Percentiles rank a stretch among this genome's conserved stretches.
These are phyloP conservation scores for Onychostruthus taczanowskii DNA, from an alignment of 2,113 vertebrate genomes.

Conservation along the genomic window DNA sequence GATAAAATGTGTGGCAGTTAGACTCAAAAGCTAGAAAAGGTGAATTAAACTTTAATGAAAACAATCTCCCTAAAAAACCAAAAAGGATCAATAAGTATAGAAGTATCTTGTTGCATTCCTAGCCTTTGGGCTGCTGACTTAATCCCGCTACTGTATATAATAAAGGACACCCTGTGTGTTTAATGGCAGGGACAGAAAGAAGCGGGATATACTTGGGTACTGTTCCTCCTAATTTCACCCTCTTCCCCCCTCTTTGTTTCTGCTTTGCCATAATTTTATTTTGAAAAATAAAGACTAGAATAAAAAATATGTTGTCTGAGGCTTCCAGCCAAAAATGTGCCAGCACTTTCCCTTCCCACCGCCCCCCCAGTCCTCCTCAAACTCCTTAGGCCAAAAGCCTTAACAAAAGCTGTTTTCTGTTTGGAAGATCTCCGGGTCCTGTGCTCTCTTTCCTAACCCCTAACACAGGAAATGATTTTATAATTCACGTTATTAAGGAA, in stretches of 20 bases:
- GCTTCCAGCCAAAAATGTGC: constrained; percentile 57
- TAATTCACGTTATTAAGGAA: constrained; percentile 41
- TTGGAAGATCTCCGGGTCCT: constrained; percentile 47
- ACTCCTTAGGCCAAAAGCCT: constrained; percentile 57
- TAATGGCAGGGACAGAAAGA: background rate
- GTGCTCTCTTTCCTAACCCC: constrained; percentile 30
- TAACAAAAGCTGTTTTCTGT: constrained; percentile 65
- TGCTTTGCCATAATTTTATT: constrained; percentile 58
- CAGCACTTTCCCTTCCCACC: constrained; percentile 28
- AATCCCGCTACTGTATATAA: constrained; percentile 54
- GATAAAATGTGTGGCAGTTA: constrained; percentile 79
- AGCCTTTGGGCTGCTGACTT: constrained; percentile 31
- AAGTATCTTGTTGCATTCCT: constrained; percentile 66
- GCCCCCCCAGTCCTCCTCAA: background rate
- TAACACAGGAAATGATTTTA: constrained; percentile 64
- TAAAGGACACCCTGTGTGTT: constrained; percentile 35
- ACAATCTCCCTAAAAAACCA: constrained; percentile 60
- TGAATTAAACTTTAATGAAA: constrained; percentile 79
- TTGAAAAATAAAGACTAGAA: constrained; percentile 65
- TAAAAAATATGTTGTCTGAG: constrained; percentile 67
- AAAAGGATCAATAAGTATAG: constrained; percentile 70
- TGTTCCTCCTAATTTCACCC: constrained; percentile 10
- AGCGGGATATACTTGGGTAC: constrained; percentile 9
- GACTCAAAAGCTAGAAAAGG: constrained; percentile 72
- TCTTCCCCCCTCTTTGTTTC: constrained; percentile 28